Evolutionary conservation across 2,888 invertebrate species (phyloP).

Genomic region (Tethea ocularis): DNA sequence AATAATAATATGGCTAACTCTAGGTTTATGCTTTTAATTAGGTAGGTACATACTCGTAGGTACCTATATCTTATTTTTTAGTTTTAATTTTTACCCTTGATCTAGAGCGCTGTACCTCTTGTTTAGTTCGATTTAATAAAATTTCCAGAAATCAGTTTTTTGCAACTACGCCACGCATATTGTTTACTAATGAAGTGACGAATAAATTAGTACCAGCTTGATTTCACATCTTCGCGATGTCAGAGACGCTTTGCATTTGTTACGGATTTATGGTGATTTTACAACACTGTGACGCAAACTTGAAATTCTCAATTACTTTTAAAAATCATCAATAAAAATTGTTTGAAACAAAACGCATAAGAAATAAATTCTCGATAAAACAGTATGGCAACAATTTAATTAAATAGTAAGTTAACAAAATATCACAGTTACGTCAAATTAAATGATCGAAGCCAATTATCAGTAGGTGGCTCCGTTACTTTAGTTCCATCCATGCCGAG

Average conservation of each 20-base stretch:
- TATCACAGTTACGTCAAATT: conserved; percentile 40
- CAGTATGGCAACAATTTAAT: conserved; percentile 39
- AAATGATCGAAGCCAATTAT: conserved; percentile 54
- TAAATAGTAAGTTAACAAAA: conserved; percentile 23
- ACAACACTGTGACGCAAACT: conserved; percentile 50
- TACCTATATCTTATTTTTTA: too few relatives aligned
- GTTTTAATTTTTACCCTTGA: too few relatives aligned
- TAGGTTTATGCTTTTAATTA: too few relatives aligned
- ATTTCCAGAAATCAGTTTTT: background rate
- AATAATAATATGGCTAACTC: too few relatives aligned
- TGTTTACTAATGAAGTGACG: conserved; percentile 17
- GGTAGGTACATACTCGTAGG: too few relatives aligned
- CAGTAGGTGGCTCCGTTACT: conserved; percentile 36
- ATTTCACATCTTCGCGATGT: conserved; percentile 35
- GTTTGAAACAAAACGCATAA: background rate
- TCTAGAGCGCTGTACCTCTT: too few relatives aligned
- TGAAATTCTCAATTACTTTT: conserved; percentile 35
- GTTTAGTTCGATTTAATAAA: background rate
- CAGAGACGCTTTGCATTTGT: conserved; percentile 46
- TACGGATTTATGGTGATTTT: conserved; percentile 42
- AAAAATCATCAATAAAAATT: conserved; percentile 10
- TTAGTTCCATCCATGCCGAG: conserved; percentile 72
- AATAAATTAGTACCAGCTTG: conserved; percentile 35
- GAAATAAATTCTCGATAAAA: background rate
- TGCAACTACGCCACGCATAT: background rate